A percentile compares a stretch with the other conserved stretches of the same genome.
Conservation (phyloP, 1,140 invertebrate species). For the Pogonomyrmex californicus region DNA sequence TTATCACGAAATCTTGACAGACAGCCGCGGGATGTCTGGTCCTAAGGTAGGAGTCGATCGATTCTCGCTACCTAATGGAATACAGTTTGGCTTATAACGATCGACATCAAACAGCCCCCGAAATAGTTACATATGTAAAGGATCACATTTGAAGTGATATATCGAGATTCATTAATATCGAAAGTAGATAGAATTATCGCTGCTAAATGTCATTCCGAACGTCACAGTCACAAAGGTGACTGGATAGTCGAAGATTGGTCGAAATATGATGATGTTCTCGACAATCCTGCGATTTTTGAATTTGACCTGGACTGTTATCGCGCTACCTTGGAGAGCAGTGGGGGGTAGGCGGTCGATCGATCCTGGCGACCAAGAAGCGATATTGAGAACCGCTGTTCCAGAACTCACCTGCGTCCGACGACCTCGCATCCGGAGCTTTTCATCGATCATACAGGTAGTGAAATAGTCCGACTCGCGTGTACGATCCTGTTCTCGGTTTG, state of each 20-base stretch:
- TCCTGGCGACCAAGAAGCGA: conserved; percentile 40
- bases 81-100: conserved; percentile 13
- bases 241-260: not conserved
- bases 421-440: conserved; percentile 74
- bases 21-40: conserved; percentile 4
- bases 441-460: conserved; percentile 66
- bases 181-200: not conserved
- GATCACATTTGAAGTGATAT: not conserved
- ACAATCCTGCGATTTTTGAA: not conserved
- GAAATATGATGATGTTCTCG: not conserved
- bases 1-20: conserved; percentile 56
- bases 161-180: not conserved
- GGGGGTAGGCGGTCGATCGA: conserved; percentile 69
- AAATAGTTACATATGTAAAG: not conserved
- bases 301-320: conserved; percentile 8
- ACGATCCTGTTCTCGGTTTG: not conserved
- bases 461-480: conserved; percentile 13
- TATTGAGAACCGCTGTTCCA: conserved; percentile 73
- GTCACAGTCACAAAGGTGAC: not conserved
- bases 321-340: not conserved
- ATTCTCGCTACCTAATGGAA: conserved; percentile 47
- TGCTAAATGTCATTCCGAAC: not conserved
- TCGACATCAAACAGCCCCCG: not conserved
- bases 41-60: conserved; percentile 47
- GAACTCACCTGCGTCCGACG: conserved; percentile 76